Percentiles rank a stretch among this genome's conserved stretches.
Evolutionary conservation across 2,888 invertebrate genomes (phyloP).

Genomic region (Thecophora atra): DNA sequence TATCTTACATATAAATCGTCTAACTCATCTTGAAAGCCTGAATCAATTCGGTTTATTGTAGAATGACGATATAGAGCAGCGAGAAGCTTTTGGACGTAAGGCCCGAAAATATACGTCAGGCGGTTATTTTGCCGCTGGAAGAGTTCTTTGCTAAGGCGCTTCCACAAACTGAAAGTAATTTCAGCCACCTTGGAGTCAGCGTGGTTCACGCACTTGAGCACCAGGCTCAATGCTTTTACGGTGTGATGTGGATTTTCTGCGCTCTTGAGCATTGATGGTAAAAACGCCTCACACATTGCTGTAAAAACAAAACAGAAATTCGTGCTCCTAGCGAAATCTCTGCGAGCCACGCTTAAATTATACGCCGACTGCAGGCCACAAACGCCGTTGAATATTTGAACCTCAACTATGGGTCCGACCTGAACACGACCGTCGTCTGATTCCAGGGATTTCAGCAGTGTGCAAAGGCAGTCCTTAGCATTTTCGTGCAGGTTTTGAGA

Average conservation of each 20-base stretch:
- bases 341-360: slow-evolving; percentile 89
- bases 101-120: slow-evolving; percentile 84
- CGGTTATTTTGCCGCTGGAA: slow-evolving; percentile 87
- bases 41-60: slow-evolving; percentile 95
- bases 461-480: slow-evolving; percentile 90
- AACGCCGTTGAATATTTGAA: slow-evolving; percentile 83
- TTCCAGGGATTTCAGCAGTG: slow-evolving; percentile 84
- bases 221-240: slow-evolving; percentile 85
- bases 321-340: slow-evolving; percentile 92
- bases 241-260: slow-evolving; percentile 76
- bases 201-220: slow-evolving; percentile 92
- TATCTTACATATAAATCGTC: slow-evolving; percentile 78
- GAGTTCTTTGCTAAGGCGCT: slow-evolving; percentile 90
- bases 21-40: slow-evolving; percentile 82
- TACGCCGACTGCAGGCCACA: slow-evolving; percentile 84
- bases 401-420: slow-evolving; percentile 75
- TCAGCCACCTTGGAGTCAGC: slow-evolving; percentile 95
- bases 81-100: slow-evolving; percentile 89
- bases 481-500: slow-evolving; percentile 82
- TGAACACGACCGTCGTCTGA: slow-evolving; percentile 71
- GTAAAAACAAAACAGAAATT: slow-evolving; percentile 96
- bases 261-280: slow-evolving; percentile 82
- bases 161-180: slow-evolving; percentile 98
- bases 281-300: slow-evolving; percentile 83
- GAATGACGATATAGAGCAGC: slow-evolving; percentile 90